Percentiles rank a stretch among this genome's conserved stretches.
phyloP scores from a whole-genome alignment of 2,113 vertebrate genomes.

The Ptychochromis oligacanthus region DNA sequence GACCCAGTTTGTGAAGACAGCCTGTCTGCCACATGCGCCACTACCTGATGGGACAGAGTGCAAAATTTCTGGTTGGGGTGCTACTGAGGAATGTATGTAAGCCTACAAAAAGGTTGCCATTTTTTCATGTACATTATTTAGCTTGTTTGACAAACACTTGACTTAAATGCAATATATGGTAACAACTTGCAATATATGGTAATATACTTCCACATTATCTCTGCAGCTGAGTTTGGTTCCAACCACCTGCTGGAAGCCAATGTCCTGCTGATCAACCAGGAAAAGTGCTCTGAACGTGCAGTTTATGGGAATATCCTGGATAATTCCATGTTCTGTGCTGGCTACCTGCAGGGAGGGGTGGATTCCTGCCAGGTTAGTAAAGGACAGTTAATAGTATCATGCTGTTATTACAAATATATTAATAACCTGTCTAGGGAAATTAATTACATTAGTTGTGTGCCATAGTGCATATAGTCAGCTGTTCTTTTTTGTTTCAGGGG shows the following conservation, averaged over 20 bases:
- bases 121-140: background rate
- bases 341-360: conserved; percentile 81
- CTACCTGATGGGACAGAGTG: conserved; percentile 85
- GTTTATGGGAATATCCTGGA: conserved; percentile 79
- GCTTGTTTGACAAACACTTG: background rate
- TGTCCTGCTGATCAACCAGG: conserved; percentile 86
- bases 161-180: too few species aligned
- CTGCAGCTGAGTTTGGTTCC: conserved; percentile 67
- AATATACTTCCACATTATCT: background rate
- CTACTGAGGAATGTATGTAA: conserved; percentile 81
- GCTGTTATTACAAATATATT: background rate
- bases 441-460: background rate
- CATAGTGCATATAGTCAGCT: background rate
- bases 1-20: conserved; percentile 87
- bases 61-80: conserved; percentile 92
- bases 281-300: conserved; percentile 77
- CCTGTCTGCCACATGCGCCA: conserved; percentile 80
- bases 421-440: background rate
- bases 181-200: too few species aligned
- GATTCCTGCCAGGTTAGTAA: conserved; percentile 91
- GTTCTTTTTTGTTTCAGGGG: conserved; percentile 79
- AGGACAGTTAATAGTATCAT: background rate
- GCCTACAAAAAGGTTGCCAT: background rate
- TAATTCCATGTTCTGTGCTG: conserved; percentile 91
- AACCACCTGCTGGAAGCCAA: conserved; percentile 85